A percentile compares a stretch with the other conserved stretches of the same genome.
These are phyloP conservation scores for Aphaenogaster ashmeadi DNA, from an alignment of 1,140 invertebrate species.

Conservation along the genomic window DNA sequence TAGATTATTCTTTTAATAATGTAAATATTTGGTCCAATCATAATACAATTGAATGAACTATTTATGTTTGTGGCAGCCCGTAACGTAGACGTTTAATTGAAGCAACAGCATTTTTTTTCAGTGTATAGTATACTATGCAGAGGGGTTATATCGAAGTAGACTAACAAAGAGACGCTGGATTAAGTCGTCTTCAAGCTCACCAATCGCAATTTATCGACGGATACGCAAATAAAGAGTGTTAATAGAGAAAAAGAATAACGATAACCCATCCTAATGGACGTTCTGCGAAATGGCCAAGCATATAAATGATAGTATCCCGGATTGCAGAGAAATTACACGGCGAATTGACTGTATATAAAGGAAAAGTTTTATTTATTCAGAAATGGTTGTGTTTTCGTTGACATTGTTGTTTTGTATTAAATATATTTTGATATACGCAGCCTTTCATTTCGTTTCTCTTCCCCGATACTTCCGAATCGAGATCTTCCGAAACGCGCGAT, in stretches of 20 bases:
- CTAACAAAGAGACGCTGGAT: slow-evolving; percentile 9
- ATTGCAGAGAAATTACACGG: slow-evolving; percentile 5
- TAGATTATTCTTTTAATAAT: no score
- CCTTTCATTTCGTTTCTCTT: background rate
- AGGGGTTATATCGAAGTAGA: background rate
- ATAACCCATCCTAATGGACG: background rate
- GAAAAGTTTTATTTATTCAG: slow-evolving; percentile 30
- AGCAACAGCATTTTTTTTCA: no score
- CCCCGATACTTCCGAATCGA: background rate
- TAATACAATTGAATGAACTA: no score
- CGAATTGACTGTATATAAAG: slow-evolving; percentile 29
- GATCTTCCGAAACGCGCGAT: background rate
- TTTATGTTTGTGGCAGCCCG: no score
- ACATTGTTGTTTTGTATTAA: slow-evolving; percentile 51
- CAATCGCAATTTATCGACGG: slow-evolving; percentile 1
- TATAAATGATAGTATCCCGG: background rate
- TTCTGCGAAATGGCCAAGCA: background rate
- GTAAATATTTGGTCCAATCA: no score
- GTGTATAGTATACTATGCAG: background rate
- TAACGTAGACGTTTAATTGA: no score
- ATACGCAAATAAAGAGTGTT: background rate
- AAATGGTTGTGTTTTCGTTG: slow-evolving; percentile 16
- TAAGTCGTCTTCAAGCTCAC: background rate
- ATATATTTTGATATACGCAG: slow-evolving; percentile 30
- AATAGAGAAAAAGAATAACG: background rate